phyloP scores from a whole-genome alignment of 2,797 vertebrate genomes.

The Ctenochaetus hawaiiensis region DNA sequence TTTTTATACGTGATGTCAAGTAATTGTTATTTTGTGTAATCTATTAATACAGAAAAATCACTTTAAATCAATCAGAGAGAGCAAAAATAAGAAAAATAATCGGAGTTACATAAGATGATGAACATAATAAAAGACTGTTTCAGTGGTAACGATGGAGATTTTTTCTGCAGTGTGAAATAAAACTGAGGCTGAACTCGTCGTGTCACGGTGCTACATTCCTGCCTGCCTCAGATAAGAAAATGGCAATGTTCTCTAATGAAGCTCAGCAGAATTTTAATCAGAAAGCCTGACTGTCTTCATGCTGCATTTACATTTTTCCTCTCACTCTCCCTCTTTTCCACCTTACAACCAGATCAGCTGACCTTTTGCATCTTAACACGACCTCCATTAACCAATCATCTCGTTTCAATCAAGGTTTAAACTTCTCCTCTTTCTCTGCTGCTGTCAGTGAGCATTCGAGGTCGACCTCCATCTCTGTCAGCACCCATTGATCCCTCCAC shows the following conservation, averaged over 20 bases:
- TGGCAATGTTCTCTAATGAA: constrained; percentile 38
- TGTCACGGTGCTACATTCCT: constrained; percentile 50
- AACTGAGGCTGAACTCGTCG: constrained; percentile 40
- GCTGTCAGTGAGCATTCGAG: too few relatives aligned
- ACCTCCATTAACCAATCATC: too few relatives aligned
- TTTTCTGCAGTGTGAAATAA: constrained; percentile 24
- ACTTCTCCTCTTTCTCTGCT: too few relatives aligned
- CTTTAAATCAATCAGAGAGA: too few relatives aligned
- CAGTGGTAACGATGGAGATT: not conserved
- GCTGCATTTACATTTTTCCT: not conserved
- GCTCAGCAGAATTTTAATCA: not conserved
- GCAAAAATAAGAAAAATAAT: too few relatives aligned
- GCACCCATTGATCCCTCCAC: too few relatives aligned
- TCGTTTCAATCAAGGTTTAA: too few relatives aligned
- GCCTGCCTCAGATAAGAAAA: constrained; percentile 58
- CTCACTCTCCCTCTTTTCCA: not conserved
- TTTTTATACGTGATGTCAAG: too few relatives aligned
- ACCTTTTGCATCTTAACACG: too few relatives aligned
- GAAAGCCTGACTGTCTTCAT: not conserved
- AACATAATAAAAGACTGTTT: not conserved
- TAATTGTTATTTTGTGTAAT: too few relatives aligned
- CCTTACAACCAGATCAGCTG: not conserved
- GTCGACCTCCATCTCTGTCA: too few relatives aligned
- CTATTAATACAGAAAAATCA: too few relatives aligned
- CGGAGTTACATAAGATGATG: not conserved